Evolutionary conservation across 2,888 invertebrate genomes (phyloP).

Genomic region (Microctonus aethiopoides): DNA sequence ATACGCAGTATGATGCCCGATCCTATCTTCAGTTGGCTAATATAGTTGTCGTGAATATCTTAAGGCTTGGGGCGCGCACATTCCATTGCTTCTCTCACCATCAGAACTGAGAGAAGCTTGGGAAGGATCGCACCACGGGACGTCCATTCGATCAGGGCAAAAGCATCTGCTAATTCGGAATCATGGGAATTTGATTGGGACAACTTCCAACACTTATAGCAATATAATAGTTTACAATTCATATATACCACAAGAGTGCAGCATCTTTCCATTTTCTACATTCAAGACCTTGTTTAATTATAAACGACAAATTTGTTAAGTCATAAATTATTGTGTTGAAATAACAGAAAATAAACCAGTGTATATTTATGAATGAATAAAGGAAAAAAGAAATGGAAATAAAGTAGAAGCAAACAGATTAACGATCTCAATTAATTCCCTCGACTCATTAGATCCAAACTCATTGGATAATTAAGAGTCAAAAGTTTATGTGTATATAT

Average conservation of each 20-base stretch:
- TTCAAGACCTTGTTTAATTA: neutral
- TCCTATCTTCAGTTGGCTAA: conserved; percentile 65
- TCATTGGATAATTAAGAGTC: conserved; percentile 54
- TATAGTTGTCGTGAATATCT: conserved; percentile 68
- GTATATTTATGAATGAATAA: conserved; percentile 22
- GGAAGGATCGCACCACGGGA: conserved; percentile 59
- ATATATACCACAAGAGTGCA: no score
- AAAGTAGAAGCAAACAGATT: conserved; percentile 36
- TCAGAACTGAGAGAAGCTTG: neutral
- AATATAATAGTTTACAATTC: conserved; percentile 3
- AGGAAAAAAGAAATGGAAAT: conserved; percentile 20
- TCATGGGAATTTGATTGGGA: conserved; percentile 66
- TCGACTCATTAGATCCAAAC: conserved; percentile 58
- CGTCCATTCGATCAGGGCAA: conserved; percentile 65
- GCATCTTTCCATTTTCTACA: no score
- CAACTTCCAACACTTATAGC: conserved; percentile 11
- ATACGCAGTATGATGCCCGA: conserved; percentile 63
- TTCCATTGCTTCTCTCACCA: conserved; percentile 53
- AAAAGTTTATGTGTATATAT: neutral
- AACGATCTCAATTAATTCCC: conserved; percentile 58
- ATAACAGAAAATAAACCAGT: conserved; percentile 22
- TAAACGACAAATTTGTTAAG: conserved; percentile 13
- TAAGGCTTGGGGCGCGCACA: conserved; percentile 58
- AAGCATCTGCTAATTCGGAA: conserved; percentile 68
- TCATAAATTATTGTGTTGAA: neutral